Evolutionary conservation across 2,797 vertebrate species (phyloP), one percentile per base, ranked within the genome.

Genomic region (Micromesistius poutassou): DNA sequence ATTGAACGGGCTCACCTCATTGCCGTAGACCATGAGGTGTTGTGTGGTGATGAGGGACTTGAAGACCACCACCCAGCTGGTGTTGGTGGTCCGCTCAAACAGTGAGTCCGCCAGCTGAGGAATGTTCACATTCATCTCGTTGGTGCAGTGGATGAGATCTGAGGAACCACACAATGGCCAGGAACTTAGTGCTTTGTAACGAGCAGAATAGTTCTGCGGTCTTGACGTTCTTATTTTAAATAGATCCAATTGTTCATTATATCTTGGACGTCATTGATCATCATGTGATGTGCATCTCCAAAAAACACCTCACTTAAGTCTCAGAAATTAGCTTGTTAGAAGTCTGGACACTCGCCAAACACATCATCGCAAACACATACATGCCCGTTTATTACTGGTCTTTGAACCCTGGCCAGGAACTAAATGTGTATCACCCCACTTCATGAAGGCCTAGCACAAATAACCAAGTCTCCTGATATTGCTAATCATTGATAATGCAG

Each of bases 1-100:
- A 68, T 28, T 28, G 62, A 28, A 13, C 70, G 16, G 0, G 14
- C 91, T 91, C 91, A 99, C 98, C 96, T 99, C 98, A 40, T 99
- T 99, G 81, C 97, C 97, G 16, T 99, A 98, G 82, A 99, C 97
- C 98, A 99, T 99, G 86, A 99, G 95, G 91, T 99, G 98, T 90
- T 99, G 98, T 78, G 98, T 99, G 79, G 98, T 97, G 92, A 99
- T 98, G 87, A 99, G 96, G 9, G 98, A 98, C 94, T 99, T 99
- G 85, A 99, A 99, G 78, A 99, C 98, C 0, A 99, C 98, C 90
- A 99, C 97, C 98, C 98, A 99, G 94, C 98, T 99, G 88, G 97
- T 99, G 88, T 97, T 99, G 10, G 97, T 99, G 79, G 98, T 98
- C 89, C 98, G 92, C 89, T 99, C 98, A 84, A 99, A 99, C 88